Conservation (phyloP, 2,113 vertebrate genomes). For the Polyodon spathula region DNA sequence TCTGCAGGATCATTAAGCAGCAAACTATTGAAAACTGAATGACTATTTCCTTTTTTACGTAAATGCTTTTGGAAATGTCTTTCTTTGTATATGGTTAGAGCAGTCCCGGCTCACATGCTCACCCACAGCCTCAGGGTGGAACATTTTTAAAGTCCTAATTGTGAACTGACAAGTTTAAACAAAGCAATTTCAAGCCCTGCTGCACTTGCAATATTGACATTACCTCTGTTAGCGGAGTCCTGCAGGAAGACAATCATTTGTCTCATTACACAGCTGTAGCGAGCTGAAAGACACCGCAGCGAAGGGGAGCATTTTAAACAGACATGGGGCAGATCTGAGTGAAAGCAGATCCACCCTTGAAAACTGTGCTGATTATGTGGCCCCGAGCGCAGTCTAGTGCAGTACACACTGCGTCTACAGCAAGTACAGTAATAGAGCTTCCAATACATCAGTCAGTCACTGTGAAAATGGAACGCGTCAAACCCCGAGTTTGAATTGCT, state of each 20-base stretch:
- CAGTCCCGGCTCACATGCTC: no score
- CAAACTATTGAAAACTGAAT: no score
- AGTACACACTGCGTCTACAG: no score
- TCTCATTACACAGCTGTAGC: slow-evolving; percentile 48
- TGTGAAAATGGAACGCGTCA: no score
- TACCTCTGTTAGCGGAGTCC: slow-evolving; percentile 32
- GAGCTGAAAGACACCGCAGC: slow-evolving; percentile 32
- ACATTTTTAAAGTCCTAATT: slow-evolving; percentile 41
- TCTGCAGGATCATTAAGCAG: no score
- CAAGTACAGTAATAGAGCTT: no score
- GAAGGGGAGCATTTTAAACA: not conserved
- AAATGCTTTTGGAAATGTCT: no score
- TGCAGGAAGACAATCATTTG: slow-evolving; percentile 60
- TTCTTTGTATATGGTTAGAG: no score
- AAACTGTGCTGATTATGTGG: not conserved
- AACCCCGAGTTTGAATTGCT: no score
- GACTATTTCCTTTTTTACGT: no score
- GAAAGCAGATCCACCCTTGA: not conserved
- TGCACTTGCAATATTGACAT: slow-evolving; percentile 49
- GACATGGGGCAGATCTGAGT: not conserved
- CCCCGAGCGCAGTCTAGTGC: not conserved
- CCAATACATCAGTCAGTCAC: no score
- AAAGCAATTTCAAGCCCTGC: slow-evolving; percentile 54
- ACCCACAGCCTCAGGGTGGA: slow-evolving; percentile 32
- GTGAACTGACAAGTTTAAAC: slow-evolving; percentile 56